Conservation (phyloP, 2,888 invertebrate genomes). For the Drosophila pseudotalamancana region DNA sequence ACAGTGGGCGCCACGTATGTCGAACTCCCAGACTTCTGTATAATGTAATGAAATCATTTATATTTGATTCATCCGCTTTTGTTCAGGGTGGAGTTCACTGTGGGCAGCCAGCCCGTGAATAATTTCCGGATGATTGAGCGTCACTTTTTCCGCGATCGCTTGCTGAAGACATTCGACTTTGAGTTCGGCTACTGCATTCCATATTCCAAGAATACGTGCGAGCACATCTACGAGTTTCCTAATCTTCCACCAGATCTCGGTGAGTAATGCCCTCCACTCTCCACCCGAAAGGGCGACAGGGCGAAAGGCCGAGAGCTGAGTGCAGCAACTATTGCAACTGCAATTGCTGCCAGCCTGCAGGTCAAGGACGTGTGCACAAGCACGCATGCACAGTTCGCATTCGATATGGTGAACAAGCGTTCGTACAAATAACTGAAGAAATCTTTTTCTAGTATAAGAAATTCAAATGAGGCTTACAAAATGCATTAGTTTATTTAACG, state of each 20-base stretch:
- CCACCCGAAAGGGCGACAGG: too few species aligned
- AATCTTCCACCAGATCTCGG: conserved; percentile 93
- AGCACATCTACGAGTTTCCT: conserved; percentile 99
- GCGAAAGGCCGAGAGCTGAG: too few species aligned
- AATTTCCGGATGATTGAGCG: conserved; percentile 99
- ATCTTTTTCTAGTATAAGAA: too few species aligned
- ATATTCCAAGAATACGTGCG: conserved; percentile 98
- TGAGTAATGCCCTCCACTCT: conserved; percentile 84
- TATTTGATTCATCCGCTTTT: background rate
- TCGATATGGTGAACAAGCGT: background rate
- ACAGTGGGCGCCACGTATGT: conserved; percentile 97
- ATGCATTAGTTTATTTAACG: background rate
- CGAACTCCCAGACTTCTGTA: background rate
- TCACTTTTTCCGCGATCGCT: conserved; percentile 96
- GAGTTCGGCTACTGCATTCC: conserved; percentile 99
- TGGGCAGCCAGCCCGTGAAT: conserved; percentile 95
- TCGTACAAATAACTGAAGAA: too few species aligned
- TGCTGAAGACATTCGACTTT: conserved; percentile 99
- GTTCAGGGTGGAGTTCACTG: conserved; percentile 97
- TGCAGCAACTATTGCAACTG: too few species aligned
- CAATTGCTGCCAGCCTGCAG: conserved; percentile 10
- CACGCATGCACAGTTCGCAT: conserved; percentile 5
- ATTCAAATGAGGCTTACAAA: background rate
- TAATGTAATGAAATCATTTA: too few species aligned
- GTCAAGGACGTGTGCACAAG: conserved; percentile 11